A percentile compares a stretch with the other conserved stretches of the same genome.
phyloP scores from a whole-genome alignment of 2,888 invertebrate species.

The Salticus scenicus region DNA sequence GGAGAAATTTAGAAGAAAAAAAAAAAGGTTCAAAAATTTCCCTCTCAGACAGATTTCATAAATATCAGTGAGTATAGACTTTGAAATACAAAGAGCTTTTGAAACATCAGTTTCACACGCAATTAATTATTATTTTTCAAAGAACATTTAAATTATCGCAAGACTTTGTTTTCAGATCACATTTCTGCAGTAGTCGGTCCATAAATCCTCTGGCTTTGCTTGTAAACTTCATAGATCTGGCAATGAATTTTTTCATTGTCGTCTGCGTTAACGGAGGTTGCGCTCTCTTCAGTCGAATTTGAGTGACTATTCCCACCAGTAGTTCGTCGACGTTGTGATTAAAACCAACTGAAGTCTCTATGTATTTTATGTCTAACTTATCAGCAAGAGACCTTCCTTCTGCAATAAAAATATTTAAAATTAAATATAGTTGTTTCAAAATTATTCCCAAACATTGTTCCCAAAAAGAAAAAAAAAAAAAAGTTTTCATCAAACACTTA shows the following conservation, averaged over 20 bases:
- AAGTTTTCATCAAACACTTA: no score
- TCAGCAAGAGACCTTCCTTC: conserved; percentile 94
- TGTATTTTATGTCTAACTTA: conserved; percentile 95
- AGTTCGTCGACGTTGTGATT: conserved; percentile 98
- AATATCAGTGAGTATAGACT: not conserved
- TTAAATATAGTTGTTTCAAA: not conserved
- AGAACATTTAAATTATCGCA: conserved; percentile 64
- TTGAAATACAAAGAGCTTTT: not conserved
- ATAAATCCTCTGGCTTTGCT: conserved; percentile 56
- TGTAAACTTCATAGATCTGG: conserved; percentile 57
- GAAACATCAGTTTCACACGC: not conserved
- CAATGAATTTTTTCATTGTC: conserved; percentile 43
- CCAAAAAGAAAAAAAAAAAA: not conserved
- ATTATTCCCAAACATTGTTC: not conserved
- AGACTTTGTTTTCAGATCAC: conserved; percentile 60
- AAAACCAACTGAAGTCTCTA: conserved; percentile 96
- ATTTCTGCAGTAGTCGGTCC: conserved; percentile 60
- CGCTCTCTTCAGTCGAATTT: conserved; percentile 84
- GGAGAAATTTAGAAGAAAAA: not conserved
- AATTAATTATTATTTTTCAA: conserved; percentile 6
- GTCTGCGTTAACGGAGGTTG: conserved; percentile 41
- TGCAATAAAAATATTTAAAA: conserved; percentile 78
- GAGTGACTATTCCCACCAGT: conserved; percentile 92
- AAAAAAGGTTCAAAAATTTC: not conserved
- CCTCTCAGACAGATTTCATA: not conserved